phyloP scores from a whole-genome alignment of 2,888 invertebrate species.

The Apotomis betuletana region DNA sequence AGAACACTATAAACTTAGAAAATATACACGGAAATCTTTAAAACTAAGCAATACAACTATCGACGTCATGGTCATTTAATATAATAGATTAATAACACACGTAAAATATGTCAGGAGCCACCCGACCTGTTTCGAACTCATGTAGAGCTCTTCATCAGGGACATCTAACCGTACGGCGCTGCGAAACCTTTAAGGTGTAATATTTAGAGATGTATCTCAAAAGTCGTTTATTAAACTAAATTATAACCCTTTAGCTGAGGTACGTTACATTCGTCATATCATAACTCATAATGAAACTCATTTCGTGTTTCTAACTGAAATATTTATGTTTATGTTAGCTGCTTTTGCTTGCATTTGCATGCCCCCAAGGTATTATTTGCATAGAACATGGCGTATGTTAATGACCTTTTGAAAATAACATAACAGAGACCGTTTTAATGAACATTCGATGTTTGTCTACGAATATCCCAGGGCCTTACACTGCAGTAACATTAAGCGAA shows the following conservation, averaged over 20 bases:
- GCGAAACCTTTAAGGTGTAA: too few species aligned
- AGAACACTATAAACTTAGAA: too few species aligned
- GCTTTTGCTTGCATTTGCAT: conserved; percentile 1
- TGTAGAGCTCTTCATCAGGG: too few species aligned
- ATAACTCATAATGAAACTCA: conserved; percentile 5
- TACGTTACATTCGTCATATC: conserved; percentile 13
- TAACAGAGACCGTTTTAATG: neutral
- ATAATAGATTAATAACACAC: too few species aligned
- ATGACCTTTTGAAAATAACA: neutral
- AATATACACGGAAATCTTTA: too few species aligned
- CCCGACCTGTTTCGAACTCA: too few species aligned
- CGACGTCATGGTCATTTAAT: too few species aligned
- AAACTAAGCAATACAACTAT: too few species aligned
- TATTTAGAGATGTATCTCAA: too few species aligned
- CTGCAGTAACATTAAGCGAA: neutral
- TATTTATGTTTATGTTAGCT: conserved; percentile 20
- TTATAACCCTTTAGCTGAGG: neutral
- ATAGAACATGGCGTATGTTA: neutral
- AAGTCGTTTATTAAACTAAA: conserved; percentile 8
- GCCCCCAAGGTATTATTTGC: neutral
- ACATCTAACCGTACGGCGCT: too few species aligned
- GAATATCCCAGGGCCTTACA: too few species aligned
- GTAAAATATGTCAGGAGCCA: too few species aligned
- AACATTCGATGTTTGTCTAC: neutral
- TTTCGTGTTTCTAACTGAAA: conserved; percentile 22